These are phyloP conservation scores for Caenorhabditis latens DNA, from an alignment of 1,140 invertebrate species.

Conservation along the genomic window DNA sequence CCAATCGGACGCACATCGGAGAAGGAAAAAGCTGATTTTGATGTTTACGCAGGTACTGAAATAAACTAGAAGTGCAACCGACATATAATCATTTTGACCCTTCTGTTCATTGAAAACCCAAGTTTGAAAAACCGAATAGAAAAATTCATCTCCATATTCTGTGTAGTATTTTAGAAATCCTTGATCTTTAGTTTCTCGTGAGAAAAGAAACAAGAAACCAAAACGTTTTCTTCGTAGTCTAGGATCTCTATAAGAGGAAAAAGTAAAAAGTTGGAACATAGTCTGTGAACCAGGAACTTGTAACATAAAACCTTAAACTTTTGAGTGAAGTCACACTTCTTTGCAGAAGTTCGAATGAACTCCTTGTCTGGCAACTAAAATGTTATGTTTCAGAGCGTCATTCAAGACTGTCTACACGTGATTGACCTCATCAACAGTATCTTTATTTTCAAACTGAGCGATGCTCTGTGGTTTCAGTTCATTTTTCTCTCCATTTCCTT, in stretches of 20 bases:
- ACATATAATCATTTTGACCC: too few species aligned
- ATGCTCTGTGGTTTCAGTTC: slow-evolving; percentile 37
- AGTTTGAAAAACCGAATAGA: too few species aligned
- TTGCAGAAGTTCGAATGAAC: neutral
- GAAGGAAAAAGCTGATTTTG: slow-evolving; percentile 9
- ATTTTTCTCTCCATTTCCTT: slow-evolving; percentile 43
- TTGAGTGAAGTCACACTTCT: too few species aligned
- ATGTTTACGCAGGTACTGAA: slow-evolving; percentile 32
- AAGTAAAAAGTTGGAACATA: neutral
- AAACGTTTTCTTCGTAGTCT: neutral
- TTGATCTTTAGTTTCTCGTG: neutral
- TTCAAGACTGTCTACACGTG: slow-evolving; percentile 43
- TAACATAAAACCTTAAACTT: too few species aligned
- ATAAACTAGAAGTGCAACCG: neutral
- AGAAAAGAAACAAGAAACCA: neutral
- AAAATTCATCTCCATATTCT: too few species aligned
- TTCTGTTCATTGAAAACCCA: too few species aligned
- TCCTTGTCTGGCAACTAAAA: neutral
- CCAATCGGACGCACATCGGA: slow-evolving; percentile 9
- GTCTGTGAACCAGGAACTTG: too few species aligned
- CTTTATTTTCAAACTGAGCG: slow-evolving; percentile 28
- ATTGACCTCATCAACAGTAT: slow-evolving; percentile 44
- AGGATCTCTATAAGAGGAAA: neutral
- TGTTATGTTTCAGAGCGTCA: slow-evolving; percentile 15
- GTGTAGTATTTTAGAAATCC: too few species aligned